Base-by-base conservation (phyloP, 2,888 invertebrate genomes). In the Cataglyphis altisquamis region DNA sequence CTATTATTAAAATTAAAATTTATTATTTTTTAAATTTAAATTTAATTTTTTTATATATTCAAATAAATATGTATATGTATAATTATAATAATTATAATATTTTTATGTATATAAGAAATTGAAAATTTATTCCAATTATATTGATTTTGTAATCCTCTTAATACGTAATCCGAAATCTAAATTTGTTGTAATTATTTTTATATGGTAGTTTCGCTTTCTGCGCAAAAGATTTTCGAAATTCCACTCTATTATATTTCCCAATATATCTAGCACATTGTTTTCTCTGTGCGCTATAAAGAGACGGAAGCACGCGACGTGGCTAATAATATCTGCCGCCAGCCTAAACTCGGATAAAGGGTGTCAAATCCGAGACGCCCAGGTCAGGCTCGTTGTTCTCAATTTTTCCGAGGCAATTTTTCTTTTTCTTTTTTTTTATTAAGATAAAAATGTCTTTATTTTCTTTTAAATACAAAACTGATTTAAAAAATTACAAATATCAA, bases 301-400 rank as follows among this genome's bases (percentile, higher is more conserved):
- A 89, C 86, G 86, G 85, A 88, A 85, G 85, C 88, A 87, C 89
- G 89, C 88, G 87, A 87, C 88, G 86, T 84, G 84, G 88, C 93
- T 93, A 93, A 93, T 92, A 93, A 93, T 93, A 93, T 85, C 78
- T 81, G 36, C 68, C 66, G 90, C 86, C 89, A 89, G 91, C 87
- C 92, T 91, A 93, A 92, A 91, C 90, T 90, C 89, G 89, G 89
- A 87, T 90, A 93, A 93, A 92, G 91, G 90, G 90, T 91, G 91
- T 91, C 91, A 89, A 90, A 86, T 86, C 73, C 82, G 87, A 80
- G 84, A 77, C 82, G 64, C 67, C 82, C 88, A 89, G 89, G 86
- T 88, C 89, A 88, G 87, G 86, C 86, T 85, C 60, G 52, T 73
- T n/a, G 60, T 66, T 70, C 63, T 85, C 72, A 81, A 12, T 66